Conservation (phyloP, 2,113 vertebrate genomes). For the Muscicapa adusta region DNA sequence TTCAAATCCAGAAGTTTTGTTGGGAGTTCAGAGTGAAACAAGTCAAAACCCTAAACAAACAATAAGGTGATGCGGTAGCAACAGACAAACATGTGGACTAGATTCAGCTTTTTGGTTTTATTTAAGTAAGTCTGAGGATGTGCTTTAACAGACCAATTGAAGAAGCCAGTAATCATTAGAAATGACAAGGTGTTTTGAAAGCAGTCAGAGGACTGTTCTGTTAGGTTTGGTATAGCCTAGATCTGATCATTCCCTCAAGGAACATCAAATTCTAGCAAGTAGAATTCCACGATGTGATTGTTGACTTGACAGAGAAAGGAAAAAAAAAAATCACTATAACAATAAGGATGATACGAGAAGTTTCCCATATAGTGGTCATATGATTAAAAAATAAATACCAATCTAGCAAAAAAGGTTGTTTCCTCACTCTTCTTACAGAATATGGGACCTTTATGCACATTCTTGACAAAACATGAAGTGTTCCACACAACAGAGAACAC, state of each 20-base stretch:
- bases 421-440: constrained; percentile 59
- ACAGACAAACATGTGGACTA: constrained; percentile 64
- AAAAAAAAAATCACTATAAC: constrained; percentile 54
- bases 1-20: constrained; percentile 61
- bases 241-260: constrained; percentile 23
- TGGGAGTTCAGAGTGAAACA: constrained; percentile 57
- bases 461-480: constrained; percentile 67
- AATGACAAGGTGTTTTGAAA: constrained; percentile 48
- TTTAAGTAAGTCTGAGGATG: constrained; percentile 65
- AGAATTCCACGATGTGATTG: constrained; percentile 37
- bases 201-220: constrained; percentile 56
- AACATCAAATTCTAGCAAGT: constrained; percentile 28
- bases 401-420: constrained; percentile 56
- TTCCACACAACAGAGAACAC: constrained; percentile 69
- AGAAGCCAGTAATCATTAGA: constrained; percentile 53
- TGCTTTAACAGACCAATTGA: constrained; percentile 67
- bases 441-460: constrained; percentile 56
- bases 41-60: constrained; percentile 64
- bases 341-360: constrained; percentile 44
- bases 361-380: constrained; percentile 76
- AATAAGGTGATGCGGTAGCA: constrained; percentile 60
- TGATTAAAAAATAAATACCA: constrained; percentile 77
- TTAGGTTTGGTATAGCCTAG: constrained; percentile 65
- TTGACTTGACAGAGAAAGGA: constrained; percentile 54
- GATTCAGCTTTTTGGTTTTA: constrained; percentile 72